Evolutionary conservation across 2,888 invertebrate genomes (phyloP).

Genomic region (Caenorhabditis sp.): DNA sequence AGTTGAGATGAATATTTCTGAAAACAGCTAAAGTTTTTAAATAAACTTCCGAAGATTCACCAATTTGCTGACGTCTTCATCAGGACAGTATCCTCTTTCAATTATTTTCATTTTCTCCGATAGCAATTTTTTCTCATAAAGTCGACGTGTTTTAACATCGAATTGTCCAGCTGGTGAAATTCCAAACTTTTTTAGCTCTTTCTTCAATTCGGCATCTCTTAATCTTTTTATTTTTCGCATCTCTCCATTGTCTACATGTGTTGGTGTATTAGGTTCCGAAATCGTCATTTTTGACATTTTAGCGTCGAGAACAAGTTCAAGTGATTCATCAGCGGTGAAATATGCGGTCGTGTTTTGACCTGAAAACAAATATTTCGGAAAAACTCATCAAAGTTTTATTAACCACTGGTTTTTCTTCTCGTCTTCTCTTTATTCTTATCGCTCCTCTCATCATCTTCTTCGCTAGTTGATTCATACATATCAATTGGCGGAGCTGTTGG

Average conservation of each 20-base stretch:
- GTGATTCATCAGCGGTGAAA: conserved; percentile 24
- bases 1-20: conserved; percentile 37
- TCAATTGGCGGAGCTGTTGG: conserved; percentile 4
- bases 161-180: conserved; percentile 55
- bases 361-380: not conserved
- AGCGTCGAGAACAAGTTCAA: conserved; percentile 17
- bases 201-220: conserved; percentile 32
- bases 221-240: conserved; percentile 32
- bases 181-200: conserved; percentile 46
- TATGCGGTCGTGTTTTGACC: conserved; percentile 15
- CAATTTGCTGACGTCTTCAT: conserved; percentile 11
- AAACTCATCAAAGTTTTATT: too few relatives aligned
- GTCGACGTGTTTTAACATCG: conserved; percentile 41
- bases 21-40: not conserved
- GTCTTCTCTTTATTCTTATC: not conserved
- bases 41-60: conserved; percentile 12
- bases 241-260: conserved; percentile 40
- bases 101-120: conserved; percentile 22
- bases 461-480: not conserved
- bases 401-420: not conserved
- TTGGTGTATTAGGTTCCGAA: conserved; percentile 18
- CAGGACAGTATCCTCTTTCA: conserved; percentile 24
- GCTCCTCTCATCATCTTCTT: not conserved
- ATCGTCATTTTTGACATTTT: conserved; percentile 7
- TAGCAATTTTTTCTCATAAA: conserved; percentile 59